phyloP scores from a whole-genome alignment of 2,888 invertebrate genomes.

The Cecidostiba fungosa region DNA sequence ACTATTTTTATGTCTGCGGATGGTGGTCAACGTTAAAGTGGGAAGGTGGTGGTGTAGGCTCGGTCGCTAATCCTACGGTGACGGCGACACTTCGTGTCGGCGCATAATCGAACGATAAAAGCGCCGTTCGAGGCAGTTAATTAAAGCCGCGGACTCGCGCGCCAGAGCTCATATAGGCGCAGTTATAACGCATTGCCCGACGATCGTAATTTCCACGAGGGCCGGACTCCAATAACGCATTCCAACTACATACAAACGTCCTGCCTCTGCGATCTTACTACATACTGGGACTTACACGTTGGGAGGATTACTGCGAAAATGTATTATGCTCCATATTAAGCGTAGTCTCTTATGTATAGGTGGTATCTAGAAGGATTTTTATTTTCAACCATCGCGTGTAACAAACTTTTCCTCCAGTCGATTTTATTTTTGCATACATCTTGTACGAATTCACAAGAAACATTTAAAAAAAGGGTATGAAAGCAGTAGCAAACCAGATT shows the following conservation, averaged over 20 bases:
- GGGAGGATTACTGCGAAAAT: background rate
- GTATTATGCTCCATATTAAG: background rate
- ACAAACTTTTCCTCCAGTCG: background rate
- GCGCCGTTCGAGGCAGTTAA: constrained; percentile 41
- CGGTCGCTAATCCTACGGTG: constrained; percentile 24
- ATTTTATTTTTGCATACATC: background rate
- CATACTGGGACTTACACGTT: background rate
- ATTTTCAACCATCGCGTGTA: background rate
- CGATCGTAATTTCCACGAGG: constrained; percentile 49
- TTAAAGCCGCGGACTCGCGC: constrained; percentile 12
- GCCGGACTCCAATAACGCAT: constrained; percentile 21
- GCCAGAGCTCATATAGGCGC: background rate
- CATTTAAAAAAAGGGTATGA: too few species aligned
- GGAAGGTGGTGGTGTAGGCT: background rate
- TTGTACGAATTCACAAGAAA: background rate
- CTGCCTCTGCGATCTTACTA: background rate
- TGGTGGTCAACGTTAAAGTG: background rate
- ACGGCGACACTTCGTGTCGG: constrained; percentile 26
- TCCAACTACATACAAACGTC: background rate
- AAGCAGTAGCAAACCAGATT: too few species aligned
- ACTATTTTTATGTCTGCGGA: too few species aligned
- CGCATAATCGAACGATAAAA: constrained; percentile 58
- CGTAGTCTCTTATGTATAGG: too few species aligned
- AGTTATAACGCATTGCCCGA: constrained; percentile 6
- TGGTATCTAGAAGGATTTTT: too few species aligned